A percentile compares a stretch with the other conserved stretches of the same genome.
Evolutionary conservation across 2,113 vertebrate species (phyloP).

Genomic region (Alligator sinensis): DNA sequence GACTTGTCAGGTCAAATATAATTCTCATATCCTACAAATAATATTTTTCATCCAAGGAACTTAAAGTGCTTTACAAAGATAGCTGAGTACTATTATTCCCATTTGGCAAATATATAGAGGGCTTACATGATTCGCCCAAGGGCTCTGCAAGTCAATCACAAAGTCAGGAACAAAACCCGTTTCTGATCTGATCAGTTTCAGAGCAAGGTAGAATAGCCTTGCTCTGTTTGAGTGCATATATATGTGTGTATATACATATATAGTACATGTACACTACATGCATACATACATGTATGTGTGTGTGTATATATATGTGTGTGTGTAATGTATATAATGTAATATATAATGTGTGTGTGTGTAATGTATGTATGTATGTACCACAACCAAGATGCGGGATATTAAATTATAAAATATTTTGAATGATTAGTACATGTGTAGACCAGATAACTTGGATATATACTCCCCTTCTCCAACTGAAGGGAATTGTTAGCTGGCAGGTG

Average conservation of each 20-base stretch:
- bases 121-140: not conserved
- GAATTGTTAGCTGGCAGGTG: too few relatives aligned
- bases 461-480: too few relatives aligned
- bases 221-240: too few relatives aligned
- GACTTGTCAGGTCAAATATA: not conserved
- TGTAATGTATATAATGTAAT: too few relatives aligned
- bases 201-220: too few relatives aligned
- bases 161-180: not conserved
- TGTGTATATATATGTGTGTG: too few relatives aligned
- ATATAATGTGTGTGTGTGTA: too few relatives aligned
- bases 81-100: not conserved
- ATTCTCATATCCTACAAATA: not conserved
- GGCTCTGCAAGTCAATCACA: rapidly evolving
- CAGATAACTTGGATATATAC: too few relatives aligned
- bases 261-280: too few relatives aligned
- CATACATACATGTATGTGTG: too few relatives aligned
- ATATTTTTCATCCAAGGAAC: not conserved
- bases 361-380: not conserved
- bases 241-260: too few relatives aligned
- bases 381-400: not conserved
- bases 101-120: not conserved
- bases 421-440: not conserved
- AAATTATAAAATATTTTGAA: not conserved
- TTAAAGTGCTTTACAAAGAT: not conserved
- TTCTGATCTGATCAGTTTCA: not conserved